These are phyloP conservation scores for Ecliptopera silaceata DNA, from an alignment of 2,888 invertebrate genomes.

Conservation along the genomic window DNA sequence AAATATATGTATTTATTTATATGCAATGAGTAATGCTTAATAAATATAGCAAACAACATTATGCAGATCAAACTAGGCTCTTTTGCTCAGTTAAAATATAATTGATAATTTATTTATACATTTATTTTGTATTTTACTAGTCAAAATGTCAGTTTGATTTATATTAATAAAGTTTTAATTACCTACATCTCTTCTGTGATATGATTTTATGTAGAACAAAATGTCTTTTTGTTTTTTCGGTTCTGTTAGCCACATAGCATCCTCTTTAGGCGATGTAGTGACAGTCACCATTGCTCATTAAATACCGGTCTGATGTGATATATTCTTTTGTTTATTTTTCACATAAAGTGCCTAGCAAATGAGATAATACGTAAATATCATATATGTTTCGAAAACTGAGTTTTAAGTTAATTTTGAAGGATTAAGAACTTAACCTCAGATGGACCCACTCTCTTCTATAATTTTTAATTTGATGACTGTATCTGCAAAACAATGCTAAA, in stretches of 20 bases:
- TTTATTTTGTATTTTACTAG: constrained; percentile 63
- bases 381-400: background rate
- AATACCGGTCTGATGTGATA: constrained; percentile 22
- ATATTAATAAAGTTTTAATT: constrained; percentile 45
- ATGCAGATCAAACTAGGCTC: constrained; percentile 32
- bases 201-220: constrained; percentile 73
- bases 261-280: constrained; percentile 42
- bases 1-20: constrained; percentile 25
- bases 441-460: too few species aligned
- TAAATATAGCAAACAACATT: constrained; percentile 8
- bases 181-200: constrained; percentile 70
- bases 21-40: constrained; percentile 8
- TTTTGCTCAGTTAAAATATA: constrained; percentile 35
- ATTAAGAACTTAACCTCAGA: too few species aligned
- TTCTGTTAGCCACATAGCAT: constrained; percentile 74
- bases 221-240: constrained; percentile 47
- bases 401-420: too few species aligned
- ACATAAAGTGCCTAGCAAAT: constrained; percentile 7
- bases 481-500: constrained; percentile 18
- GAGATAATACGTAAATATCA: background rate
- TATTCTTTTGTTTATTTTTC: constrained; percentile 15
- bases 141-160: constrained; percentile 69
- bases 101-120: constrained; percentile 26
- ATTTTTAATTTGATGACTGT: constrained; percentile 4
- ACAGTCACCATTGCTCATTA: constrained; percentile 10